Base-by-base conservation (phyloP, 2,113 vertebrate species). In the Fulmarus glacialis region DNA sequence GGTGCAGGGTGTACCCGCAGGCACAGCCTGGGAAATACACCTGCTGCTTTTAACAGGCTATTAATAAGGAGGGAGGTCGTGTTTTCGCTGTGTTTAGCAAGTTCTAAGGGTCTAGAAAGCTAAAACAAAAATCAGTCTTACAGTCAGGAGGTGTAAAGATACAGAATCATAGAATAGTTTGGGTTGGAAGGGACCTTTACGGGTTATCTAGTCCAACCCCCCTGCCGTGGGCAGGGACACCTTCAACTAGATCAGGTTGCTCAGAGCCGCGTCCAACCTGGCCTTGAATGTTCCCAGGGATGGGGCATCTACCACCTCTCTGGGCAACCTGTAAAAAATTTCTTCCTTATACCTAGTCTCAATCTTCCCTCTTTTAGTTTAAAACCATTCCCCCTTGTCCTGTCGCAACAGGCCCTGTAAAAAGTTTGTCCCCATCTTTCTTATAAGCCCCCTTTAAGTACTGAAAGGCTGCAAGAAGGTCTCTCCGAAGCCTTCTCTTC, bases 391-490 rank as follows among this genome's bases (percentile, higher is more conserved):
- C 5, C 3, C 8, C 27, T 29, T 34, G 30, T 29, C 19, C 22
- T 59, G 1, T 26, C 0, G 0, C 45, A 12, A 9, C 15, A 34
- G 10, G 12, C 15, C 20, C 36, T 45, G 1, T 21, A 13, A 26
- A 59, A 50, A 16, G 4, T 9, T 4, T 10, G 3, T 40, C 55
- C 14, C 14, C 21, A 12, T 24, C 27, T 36, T 67, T 72, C 15
- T 20, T 40, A 7, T 1, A 38, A 4, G 20, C 11, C n/a, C 7
- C 11, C 13, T 36, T 60, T 7, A 64, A 5, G 19, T 53, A 77
- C 9, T 47, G 34, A 6, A 77, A 71, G 43, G 43, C 43, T 6
- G 11, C 32, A 7, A 1, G 10, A 4, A 19, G 14, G 11, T 47
- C 22, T 66, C 26, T 3, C 4, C 0, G 1, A 9, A 82, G 15